phyloP scores from a whole-genome alignment of 2,888 invertebrate species.

The Sarcophaga caerulescens region DNA sequence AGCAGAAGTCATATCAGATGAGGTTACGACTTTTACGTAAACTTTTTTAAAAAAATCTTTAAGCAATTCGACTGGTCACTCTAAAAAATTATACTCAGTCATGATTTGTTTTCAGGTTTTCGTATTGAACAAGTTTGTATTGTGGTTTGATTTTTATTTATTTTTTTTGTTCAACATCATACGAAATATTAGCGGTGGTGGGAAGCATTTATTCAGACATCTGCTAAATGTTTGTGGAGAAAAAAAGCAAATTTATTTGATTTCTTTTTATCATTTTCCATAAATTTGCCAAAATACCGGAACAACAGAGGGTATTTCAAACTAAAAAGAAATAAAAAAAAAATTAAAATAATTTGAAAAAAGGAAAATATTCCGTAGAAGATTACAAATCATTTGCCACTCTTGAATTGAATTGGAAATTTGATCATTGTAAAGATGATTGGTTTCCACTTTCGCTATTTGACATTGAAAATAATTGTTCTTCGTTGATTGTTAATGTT shows the following conservation, averaged over 20 bases:
- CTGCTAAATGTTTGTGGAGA: conserved; percentile 40
- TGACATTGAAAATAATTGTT: conserved; percentile 74
- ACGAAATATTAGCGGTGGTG: conserved; percentile 50
- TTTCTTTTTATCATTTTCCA: conserved; percentile 18
- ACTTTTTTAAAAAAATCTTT: too few relatives aligned
- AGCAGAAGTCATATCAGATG: too few relatives aligned
- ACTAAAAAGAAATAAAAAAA: conserved; percentile 57
- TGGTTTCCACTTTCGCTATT: conserved; percentile 61
- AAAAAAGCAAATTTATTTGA: conserved; percentile 16
- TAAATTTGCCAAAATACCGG: conserved; percentile 69
- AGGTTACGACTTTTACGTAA: too few relatives aligned
- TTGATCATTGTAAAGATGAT: conserved; percentile 63
- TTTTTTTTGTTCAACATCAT: not conserved
- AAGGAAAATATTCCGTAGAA: conserved; percentile 38
- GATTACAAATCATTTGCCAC: conserved; percentile 38
- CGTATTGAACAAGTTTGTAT: conserved; percentile 70
- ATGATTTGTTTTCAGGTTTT: conserved; percentile 64
- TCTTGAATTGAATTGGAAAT: conserved; percentile 65
- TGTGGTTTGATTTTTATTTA: conserved; percentile 69
- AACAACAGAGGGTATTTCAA: conserved; percentile 73
- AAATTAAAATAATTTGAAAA: not conserved
- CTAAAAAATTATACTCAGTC: not conserved
- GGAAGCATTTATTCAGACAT: conserved; percentile 39
- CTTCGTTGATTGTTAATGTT: conserved; percentile 65
- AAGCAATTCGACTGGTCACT: conserved; percentile 28